phyloP scores from a whole-genome alignment of 35 echinoderm and acorn worm species.

The Anneissia japonica region DNA sequence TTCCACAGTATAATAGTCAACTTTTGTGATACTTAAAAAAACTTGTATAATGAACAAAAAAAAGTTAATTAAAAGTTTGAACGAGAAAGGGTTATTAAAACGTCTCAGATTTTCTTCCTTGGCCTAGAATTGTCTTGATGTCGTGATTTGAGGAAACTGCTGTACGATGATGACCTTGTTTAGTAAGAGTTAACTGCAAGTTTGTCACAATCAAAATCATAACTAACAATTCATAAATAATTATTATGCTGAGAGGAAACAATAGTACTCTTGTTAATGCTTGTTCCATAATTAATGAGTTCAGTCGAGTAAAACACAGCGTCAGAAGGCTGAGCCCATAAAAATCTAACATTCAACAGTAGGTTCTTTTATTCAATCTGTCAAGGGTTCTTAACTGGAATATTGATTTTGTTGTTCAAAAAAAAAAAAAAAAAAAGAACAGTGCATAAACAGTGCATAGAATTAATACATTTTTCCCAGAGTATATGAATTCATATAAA shows the following conservation, averaged over 20 bases:
- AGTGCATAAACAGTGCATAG: too few relatives aligned
- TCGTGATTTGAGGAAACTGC: not conserved
- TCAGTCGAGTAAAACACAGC: not conserved
- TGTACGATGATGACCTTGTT: not conserved
- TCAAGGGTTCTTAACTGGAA: not conserved
- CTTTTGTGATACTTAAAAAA: not conserved
- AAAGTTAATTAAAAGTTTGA: not conserved
- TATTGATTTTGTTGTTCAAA: too few relatives aligned
- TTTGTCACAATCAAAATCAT: not conserved
- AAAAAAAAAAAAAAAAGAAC: too few relatives aligned
- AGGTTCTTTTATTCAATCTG: not conserved
- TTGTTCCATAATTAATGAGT: not conserved
- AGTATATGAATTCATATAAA: too few relatives aligned
- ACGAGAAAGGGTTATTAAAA: not conserved
- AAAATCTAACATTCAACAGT: not conserved
- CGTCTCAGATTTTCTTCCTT: not conserved
- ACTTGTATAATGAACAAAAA: not conserved
- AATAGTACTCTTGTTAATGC: not conserved
- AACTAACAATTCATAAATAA: not conserved
- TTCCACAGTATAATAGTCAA: not conserved
- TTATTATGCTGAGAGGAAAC: not conserved
- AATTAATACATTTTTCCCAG: too few relatives aligned
- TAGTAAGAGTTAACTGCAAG: not conserved
- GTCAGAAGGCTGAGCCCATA: not conserved
- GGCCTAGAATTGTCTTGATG: not conserved